A percentile compares a stretch with the other conserved stretches of the same genome.
These are phyloP conservation scores for Aurelia aurita complex sp. Pacific DNA, from an alignment of 30 jellyfish, hydroid and myxozoan genomes.

Conservation along the genomic window DNA sequence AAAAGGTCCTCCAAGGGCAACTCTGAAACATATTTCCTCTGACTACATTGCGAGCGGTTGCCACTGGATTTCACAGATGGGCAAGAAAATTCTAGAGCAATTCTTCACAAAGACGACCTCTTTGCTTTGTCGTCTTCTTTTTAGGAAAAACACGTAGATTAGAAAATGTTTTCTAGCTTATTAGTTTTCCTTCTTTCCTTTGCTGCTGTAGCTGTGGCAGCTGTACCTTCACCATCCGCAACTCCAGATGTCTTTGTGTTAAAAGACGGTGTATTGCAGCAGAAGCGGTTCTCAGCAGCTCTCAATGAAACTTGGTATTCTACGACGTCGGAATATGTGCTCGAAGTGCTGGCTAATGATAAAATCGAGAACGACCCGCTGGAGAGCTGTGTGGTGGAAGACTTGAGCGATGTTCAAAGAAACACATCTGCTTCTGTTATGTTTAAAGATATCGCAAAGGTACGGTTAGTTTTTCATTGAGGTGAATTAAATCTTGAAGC, in stretches of 20 bases:
- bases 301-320: constrained; percentile 43
- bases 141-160: background rate
- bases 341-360: constrained; percentile 48
- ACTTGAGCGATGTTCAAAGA: background rate
- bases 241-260: constrained; percentile 20
- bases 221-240: background rate
- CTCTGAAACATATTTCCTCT: background rate
- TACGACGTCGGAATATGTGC: background rate
- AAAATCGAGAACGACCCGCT: background rate
- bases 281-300: background rate
- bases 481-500: too few relatives aligned
- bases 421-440: background rate
- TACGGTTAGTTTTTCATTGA: background rate
- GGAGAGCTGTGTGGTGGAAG: constrained; percentile 37
- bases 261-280: constrained; percentile 33
- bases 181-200: background rate
- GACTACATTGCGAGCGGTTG: background rate
- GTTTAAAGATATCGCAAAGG: constrained; percentile 48
- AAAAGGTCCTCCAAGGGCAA: background rate
- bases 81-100: too few relatives aligned
- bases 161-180: background rate
- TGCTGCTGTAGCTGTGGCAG: background rate
- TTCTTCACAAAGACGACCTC: background rate
- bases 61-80: too few relatives aligned
- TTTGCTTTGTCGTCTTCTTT: background rate